Conservation (phyloP, 2,797 vertebrate genomes). For the Phylloscopus collybita region DNA sequence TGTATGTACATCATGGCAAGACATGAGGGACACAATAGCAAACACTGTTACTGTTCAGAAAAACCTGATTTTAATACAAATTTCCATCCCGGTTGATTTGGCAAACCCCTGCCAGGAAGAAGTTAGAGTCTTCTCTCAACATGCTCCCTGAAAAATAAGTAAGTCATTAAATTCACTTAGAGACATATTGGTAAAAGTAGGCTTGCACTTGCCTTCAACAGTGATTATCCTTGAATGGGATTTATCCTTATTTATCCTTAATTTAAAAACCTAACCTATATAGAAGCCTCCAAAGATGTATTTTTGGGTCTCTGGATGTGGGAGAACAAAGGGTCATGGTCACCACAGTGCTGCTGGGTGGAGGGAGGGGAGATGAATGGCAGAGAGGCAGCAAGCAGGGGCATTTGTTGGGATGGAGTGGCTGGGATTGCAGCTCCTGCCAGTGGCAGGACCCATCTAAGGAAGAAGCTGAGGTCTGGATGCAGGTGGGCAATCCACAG, state of each 20-base stretch:
- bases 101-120: not conserved
- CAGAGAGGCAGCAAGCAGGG: not conserved
- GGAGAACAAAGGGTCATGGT: not conserved
- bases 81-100: not conserved
- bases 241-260: too few relatives aligned
- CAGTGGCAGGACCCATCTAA: not conserved
- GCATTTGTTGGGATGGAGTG: not conserved
- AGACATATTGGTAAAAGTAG: not conserved
- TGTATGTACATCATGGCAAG: accelerated
- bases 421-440: not conserved
- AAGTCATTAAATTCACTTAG: not conserved
- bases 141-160: not conserved
- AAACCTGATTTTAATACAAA: not conserved
- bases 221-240: not conserved
- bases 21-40: not conserved
- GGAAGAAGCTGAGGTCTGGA: not conserved
- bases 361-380: not conserved
- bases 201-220: not conserved
- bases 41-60: not conserved
- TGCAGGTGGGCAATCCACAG: not conserved
- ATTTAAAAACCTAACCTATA: not conserved
- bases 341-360: not conserved
- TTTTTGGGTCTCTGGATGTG: not conserved
- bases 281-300: not conserved
- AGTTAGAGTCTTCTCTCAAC: not conserved